phyloP scores from a whole-genome alignment of 2,888 invertebrate species.

The Hermodice carunculata region DNA sequence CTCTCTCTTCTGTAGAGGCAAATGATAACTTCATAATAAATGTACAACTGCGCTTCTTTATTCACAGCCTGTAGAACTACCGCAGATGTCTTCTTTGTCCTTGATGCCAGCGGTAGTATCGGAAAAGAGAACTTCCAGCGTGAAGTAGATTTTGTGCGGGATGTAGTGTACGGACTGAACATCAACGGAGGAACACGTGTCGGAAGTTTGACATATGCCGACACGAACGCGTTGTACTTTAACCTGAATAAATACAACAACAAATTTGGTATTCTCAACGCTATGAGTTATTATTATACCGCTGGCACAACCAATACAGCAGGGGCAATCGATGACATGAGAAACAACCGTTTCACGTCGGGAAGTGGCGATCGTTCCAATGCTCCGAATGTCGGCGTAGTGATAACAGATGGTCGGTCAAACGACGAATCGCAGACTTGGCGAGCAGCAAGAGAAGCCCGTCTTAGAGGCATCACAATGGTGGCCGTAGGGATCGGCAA shows the following conservation, averaged over 20 bases:
- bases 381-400: conserved; percentile 25
- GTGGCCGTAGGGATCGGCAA: conserved; percentile 9
- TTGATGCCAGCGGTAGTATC: conserved; percentile 37
- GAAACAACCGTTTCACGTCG: conserved; percentile 31
- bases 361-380: conserved; percentile 31
- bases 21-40: too few species aligned
- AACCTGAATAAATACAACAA: conserved; percentile 4
- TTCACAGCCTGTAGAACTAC: conserved; percentile 30
- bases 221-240: conserved; percentile 3
- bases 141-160: conserved; percentile 33
- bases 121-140: conserved; percentile 27
- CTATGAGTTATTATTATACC: conserved; percentile 19
- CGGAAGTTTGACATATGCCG: conserved; percentile 16
- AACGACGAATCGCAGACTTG: too few species aligned
- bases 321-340: conserved; percentile 17
- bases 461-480: conserved; percentile 8
- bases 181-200: conserved; percentile 24
- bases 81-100: conserved; percentile 36
- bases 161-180: conserved; percentile 31
- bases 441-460: too few species aligned
- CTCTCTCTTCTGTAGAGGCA: too few species aligned
- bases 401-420: too few species aligned
- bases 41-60: too few species aligned
- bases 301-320: conserved; percentile 34
- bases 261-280: conserved; percentile 16